These are phyloP conservation scores for Oligia fasciuncula DNA, from an alignment of 2,888 invertebrate species.

Conservation along the genomic window DNA sequence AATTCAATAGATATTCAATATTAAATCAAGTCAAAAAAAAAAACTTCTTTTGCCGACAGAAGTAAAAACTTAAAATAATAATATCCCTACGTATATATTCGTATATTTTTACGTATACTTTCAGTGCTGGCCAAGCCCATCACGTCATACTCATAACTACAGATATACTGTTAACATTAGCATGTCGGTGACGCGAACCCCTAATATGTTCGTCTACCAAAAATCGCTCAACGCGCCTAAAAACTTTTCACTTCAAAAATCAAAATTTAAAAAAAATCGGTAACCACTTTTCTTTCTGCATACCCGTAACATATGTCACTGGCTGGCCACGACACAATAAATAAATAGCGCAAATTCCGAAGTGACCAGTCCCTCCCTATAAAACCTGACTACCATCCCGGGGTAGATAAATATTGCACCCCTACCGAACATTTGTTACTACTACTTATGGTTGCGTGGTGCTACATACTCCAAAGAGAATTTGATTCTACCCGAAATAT, in stretches of 20 bases:
- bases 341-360: conserved; percentile 89
- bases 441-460: conserved; percentile 64
- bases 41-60: too few relatives aligned
- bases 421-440: conserved; percentile 70
- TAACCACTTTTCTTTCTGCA: conserved; percentile 71
- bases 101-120: too few relatives aligned
- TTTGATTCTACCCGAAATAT: conserved; percentile 68
- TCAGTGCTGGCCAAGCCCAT: too few relatives aligned
- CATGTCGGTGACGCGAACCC: too few relatives aligned
- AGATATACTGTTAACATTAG: too few relatives aligned
- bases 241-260: too few relatives aligned
- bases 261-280: neutral
- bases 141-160: too few relatives aligned
- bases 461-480: conserved; percentile 62
- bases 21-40: too few relatives aligned
- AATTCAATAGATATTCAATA: neutral
- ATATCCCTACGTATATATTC: too few relatives aligned
- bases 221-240: too few relatives aligned
- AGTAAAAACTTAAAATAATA: too few relatives aligned
- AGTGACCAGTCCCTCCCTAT: conserved; percentile 88
- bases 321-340: conserved; percentile 84
- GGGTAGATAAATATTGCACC: conserved; percentile 83
- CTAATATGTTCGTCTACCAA: too few relatives aligned
- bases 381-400: conserved; percentile 82
- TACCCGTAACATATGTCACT: conserved; percentile 84